phyloP scores from a whole-genome alignment of 2,888 invertebrate species.

The Dicranocentrus wangi region DNA sequence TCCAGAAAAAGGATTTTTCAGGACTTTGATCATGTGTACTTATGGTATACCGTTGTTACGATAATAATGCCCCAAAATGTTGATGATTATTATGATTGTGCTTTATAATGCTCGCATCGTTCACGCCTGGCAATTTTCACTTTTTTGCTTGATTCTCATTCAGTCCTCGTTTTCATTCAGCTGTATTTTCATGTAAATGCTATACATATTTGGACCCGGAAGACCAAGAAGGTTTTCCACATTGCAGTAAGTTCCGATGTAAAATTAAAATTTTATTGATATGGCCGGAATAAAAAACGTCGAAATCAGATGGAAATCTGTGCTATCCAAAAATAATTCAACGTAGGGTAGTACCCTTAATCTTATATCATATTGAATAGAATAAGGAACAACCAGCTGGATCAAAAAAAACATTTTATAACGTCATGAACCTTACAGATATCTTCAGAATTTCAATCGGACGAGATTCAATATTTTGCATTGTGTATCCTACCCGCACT shows the following conservation, averaged over 20 bases:
- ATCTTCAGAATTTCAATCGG: no score
- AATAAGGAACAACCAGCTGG: slow-evolving; percentile 23
- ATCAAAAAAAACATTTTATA: slow-evolving; percentile 10
- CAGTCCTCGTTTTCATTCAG: slow-evolving; percentile 34
- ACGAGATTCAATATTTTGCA: no score
- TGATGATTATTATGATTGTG: slow-evolving; percentile 62
- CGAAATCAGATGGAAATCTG: slow-evolving; percentile 6
- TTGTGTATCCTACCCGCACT: no score
- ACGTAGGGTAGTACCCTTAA: background rate
- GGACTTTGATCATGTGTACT: background rate
- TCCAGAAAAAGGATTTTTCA: slow-evolving; percentile 28
- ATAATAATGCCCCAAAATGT: slow-evolving; percentile 57
- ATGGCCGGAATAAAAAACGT: slow-evolving; percentile 27
- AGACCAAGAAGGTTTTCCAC: slow-evolving; percentile 26
- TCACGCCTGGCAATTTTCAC: slow-evolving; percentile 73
- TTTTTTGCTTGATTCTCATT: slow-evolving; percentile 62
- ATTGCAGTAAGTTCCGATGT: slow-evolving; percentile 28
- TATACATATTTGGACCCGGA: slow-evolving; percentile 33
- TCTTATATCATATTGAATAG: background rate
- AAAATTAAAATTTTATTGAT: slow-evolving; percentile 52
- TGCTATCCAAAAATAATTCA: background rate
- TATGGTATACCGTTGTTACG: slow-evolving; percentile 43
- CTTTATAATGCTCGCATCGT: slow-evolving; percentile 69
- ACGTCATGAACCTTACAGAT: no score
- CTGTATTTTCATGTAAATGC: slow-evolving; percentile 27